phyloP scores from a whole-genome alignment of 2,113 vertebrate species.

The Columba livia region DNA sequence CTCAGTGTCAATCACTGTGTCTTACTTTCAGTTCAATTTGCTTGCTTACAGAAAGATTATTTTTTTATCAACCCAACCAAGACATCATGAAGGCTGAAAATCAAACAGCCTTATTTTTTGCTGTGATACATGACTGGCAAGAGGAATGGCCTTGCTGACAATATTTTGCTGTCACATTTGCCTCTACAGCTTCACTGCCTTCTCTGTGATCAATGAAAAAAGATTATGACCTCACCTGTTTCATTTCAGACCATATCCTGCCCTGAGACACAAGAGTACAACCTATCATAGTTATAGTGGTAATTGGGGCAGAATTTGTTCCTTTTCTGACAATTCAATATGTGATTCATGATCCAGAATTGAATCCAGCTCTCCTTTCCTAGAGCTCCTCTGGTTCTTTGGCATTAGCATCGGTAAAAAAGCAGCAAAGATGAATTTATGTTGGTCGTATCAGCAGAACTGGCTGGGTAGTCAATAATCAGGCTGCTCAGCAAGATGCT shows the following conservation, averaged over 20 bases:
- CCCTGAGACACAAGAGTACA: constrained; percentile 24
- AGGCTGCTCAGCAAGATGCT: constrained; percentile 13
- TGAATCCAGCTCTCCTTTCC: constrained; percentile 36
- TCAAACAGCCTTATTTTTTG: constrained; percentile 44
- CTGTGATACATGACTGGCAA: constrained; percentile 36
- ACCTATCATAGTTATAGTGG: constrained; percentile 65
- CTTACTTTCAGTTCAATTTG: constrained; percentile 22
- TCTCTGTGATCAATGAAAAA: constrained; percentile 67
- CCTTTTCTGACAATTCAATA: constrained; percentile 68
- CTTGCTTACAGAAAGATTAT: background rate
- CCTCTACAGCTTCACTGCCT: constrained; percentile 57
- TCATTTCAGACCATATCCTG: constrained; percentile 59
- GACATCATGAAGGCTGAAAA: constrained; percentile 28
- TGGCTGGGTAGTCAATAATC: constrained; percentile 32
- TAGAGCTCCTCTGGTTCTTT: constrained; percentile 24
- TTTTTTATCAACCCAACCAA: background rate
- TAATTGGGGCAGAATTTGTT: constrained; percentile 67
- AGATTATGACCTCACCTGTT: constrained; percentile 66
- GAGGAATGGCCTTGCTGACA: constrained; percentile 43
- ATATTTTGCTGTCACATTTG: constrained; percentile 65
- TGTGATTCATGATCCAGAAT: constrained; percentile 62
- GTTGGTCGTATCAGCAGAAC: constrained; percentile 40
- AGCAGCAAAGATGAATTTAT: constrained; percentile 45
- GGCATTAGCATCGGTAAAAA: constrained; percentile 33
- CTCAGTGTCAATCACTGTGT: background rate